Conservation (phyloP, 2,113 vertebrate species). For the Nycticebus coucang region DNA sequence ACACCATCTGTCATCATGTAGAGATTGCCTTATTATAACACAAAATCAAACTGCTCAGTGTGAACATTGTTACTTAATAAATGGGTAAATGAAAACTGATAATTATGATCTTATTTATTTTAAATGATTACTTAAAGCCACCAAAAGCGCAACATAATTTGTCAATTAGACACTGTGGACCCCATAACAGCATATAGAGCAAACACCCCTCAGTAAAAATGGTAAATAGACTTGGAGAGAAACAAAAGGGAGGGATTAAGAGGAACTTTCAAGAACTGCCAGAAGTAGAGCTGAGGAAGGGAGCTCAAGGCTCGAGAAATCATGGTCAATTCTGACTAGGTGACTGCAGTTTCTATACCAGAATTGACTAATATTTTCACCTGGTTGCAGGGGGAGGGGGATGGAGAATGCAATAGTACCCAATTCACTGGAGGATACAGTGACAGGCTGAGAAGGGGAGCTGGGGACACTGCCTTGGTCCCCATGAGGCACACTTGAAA, state of each 20-base stretch:
- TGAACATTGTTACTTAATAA: conserved; percentile 89
- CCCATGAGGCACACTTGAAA: neutral
- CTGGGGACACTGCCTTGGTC: neutral
- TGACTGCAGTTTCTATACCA: neutral
- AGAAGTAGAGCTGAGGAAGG: conserved; percentile 66
- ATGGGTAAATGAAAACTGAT: conserved; percentile 89
- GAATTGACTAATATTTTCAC: neutral
- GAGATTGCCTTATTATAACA: conserved; percentile 94
- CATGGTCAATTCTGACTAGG: conserved; percentile 61
- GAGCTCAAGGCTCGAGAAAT: conserved; percentile 64
- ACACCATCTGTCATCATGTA: conserved; percentile 96
- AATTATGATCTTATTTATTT: conserved; percentile 91
- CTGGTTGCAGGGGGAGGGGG: neutral
- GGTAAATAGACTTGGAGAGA: conserved; percentile 71
- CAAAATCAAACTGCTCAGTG: conserved; percentile 89
- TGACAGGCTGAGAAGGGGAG: neutral
- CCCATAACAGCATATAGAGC: conserved; percentile 68
- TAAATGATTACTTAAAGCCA: conserved; percentile 88
- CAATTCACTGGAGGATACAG: neutral
- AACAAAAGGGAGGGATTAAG: conserved; percentile 72
- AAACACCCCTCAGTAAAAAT: conserved; percentile 80
- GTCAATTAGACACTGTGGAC: conserved; percentile 85
- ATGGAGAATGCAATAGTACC: neutral
- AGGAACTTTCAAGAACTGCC: conserved; percentile 72
- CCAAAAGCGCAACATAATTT: conserved; percentile 84